Conservation (phyloP, 2,797 vertebrate genomes). For the Gadopsis bispinosus region DNA sequence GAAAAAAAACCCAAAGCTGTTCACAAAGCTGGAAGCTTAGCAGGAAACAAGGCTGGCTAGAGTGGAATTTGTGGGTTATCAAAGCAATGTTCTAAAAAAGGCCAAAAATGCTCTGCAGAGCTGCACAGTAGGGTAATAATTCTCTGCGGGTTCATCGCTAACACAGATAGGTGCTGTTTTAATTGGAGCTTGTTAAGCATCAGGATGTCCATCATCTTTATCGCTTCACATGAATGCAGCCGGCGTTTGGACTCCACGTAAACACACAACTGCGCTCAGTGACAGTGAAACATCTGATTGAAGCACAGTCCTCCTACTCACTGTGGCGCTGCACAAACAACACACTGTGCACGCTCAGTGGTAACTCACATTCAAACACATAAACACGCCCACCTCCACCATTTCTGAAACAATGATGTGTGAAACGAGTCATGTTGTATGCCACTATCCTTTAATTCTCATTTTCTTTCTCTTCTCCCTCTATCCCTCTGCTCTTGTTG, state of each 20-base stretch:
- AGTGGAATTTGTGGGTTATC: not conserved
- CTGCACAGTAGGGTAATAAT: not conserved
- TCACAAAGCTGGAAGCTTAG: no score
- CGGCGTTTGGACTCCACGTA: slow-evolving; percentile 38
- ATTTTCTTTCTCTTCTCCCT: slow-evolving; percentile 27
- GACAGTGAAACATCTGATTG: slow-evolving; percentile 52
- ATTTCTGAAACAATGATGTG: slow-evolving; percentile 49
- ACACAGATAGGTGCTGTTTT: not conserved
- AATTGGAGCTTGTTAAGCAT: slow-evolving; percentile 4
- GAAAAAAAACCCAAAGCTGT: no score
- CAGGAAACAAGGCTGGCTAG: not conserved
- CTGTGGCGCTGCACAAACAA: slow-evolving; percentile 48
- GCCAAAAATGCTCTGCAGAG: not conserved
- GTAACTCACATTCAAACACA: slow-evolving; percentile 45
- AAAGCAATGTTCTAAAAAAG: slow-evolving; percentile 5
- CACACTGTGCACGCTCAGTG: slow-evolving; percentile 29
- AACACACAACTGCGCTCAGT: slow-evolving; percentile 20
- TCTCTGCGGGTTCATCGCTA: not conserved
- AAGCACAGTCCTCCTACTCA: slow-evolving; percentile 48
- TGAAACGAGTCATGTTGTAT: slow-evolving; percentile 15
- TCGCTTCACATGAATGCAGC: not conserved
- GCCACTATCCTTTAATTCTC: not conserved
- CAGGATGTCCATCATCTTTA: slow-evolving; percentile 2
- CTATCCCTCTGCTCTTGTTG: slow-evolving; percentile 24
- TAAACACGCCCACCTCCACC: slow-evolving; percentile 35